Evolutionary conservation across 2,113 vertebrate species (phyloP).

Genomic region (Cyphomyrus discorhynchus): DNA sequence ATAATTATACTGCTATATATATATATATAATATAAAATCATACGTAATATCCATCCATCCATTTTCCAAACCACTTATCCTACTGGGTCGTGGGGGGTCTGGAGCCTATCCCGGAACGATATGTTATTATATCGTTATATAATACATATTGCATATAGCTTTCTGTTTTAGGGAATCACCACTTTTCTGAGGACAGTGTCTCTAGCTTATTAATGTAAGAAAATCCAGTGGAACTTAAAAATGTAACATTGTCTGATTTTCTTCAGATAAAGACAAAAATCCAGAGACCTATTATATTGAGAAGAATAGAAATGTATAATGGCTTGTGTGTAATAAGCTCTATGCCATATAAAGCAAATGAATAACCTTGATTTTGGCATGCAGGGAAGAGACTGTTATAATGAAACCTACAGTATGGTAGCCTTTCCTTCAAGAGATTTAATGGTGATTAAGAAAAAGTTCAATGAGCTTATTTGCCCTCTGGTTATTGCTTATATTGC

Average conservation of each 20-base stretch:
- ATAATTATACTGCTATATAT: neutral
- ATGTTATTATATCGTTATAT: neutral
- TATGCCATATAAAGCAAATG: neutral
- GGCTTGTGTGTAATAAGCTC: neutral
- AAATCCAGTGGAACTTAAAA: neutral
- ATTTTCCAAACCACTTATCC: too few relatives aligned
- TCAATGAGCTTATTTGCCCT: slow-evolving; percentile 8
- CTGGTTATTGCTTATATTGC: slow-evolving; percentile 16
- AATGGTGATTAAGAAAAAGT: slow-evolving; percentile 12
- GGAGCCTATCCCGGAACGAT: too few relatives aligned
- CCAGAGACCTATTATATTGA: neutral
- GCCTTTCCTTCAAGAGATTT: neutral
- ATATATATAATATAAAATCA: neutral
- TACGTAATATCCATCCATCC: neutral
- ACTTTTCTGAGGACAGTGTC: neutral
- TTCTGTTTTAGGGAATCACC: neutral
- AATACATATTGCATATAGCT: neutral
- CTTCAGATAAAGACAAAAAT: neutral
- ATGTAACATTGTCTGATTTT: neutral
- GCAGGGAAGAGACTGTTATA: neutral
- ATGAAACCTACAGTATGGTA: neutral
- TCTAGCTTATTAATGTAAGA: neutral
- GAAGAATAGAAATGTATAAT: neutral
- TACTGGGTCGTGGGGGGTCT: too few relatives aligned
- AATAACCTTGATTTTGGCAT: neutral